Conservation (phyloP, 2,797 vertebrate species). For the Chrysocyon brachyurus region DNA sequence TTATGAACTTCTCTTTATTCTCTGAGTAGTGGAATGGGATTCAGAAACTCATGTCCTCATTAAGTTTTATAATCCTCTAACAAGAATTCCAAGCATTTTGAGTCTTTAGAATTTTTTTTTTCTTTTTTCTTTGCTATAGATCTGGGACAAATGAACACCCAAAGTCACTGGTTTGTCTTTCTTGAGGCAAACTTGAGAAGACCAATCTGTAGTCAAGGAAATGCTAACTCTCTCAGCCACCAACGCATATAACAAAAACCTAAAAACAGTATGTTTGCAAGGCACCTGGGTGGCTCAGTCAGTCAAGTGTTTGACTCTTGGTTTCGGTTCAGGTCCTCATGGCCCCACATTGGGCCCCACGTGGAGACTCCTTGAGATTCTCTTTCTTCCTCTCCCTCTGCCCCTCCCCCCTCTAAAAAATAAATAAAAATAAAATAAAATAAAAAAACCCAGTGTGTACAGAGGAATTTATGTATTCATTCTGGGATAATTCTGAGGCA, state of each 20-base stretch:
- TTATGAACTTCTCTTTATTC: not conserved
- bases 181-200: not conserved
- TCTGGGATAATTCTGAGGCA: not conserved
- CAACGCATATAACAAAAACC: not conserved
- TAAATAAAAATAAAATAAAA: too few relatives aligned
- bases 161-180: not conserved
- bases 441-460: not conserved
- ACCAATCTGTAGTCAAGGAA: not conserved
- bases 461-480: not conserved
- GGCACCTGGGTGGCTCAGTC: too few relatives aligned
- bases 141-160: not conserved
- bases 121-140: not conserved
- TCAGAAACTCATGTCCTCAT: not conserved
- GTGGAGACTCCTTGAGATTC: too few relatives aligned
- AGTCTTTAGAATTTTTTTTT: not conserved
- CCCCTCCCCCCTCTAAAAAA: too few relatives aligned
- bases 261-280: not conserved
- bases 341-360: too few relatives aligned
- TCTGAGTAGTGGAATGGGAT: not conserved
- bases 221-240: not conserved
- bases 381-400: too few relatives aligned
- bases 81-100: slow-evolving; percentile 39
- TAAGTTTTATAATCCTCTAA: not conserved
- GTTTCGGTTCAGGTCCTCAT: too few relatives aligned
- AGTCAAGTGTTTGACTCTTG: too few relatives aligned